A percentile compares a stretch with the other conserved stretches of the same genome.
Evolutionary conservation across 2,113 vertebrate species (phyloP).

Genomic region (Microcebus tavaratra): DNA sequence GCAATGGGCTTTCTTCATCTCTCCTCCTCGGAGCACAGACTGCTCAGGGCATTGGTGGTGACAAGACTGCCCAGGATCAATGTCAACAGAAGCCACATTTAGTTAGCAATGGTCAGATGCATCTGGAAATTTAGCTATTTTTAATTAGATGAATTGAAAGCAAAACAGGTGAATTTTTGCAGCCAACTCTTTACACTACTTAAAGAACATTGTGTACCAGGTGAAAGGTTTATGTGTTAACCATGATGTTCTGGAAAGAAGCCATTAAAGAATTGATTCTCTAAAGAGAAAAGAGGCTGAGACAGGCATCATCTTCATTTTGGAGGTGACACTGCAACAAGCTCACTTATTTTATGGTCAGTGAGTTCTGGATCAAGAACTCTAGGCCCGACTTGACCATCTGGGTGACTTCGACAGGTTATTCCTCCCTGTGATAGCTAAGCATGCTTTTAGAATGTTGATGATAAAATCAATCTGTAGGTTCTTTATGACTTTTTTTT

Average conservation of each 20-base stretch:
- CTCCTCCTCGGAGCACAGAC: not conserved
- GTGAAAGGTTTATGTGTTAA: not conserved
- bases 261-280: not conserved
- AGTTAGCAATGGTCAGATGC: not conserved
- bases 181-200: conserved; percentile 2
- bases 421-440: not conserved
- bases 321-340: not conserved
- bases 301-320: not conserved
- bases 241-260: not conserved
- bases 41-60: not conserved
- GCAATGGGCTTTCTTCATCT: not conserved
- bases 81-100: conserved; percentile 41
- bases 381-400: not conserved
- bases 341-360: not conserved
- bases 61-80: not conserved
- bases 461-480: not conserved
- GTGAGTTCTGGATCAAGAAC: not conserved
- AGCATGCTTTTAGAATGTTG: not conserved
- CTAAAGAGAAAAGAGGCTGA: not conserved
- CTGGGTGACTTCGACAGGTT: not conserved
- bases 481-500: not conserved
- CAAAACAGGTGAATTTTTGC: not conserved
- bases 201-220: not conserved
- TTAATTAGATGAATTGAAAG: conserved; percentile 54
- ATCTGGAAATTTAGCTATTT: conserved; percentile 37